phyloP scores from a whole-genome alignment of 2,888 invertebrate species.

The Dicyrtomina minuta region DNA sequence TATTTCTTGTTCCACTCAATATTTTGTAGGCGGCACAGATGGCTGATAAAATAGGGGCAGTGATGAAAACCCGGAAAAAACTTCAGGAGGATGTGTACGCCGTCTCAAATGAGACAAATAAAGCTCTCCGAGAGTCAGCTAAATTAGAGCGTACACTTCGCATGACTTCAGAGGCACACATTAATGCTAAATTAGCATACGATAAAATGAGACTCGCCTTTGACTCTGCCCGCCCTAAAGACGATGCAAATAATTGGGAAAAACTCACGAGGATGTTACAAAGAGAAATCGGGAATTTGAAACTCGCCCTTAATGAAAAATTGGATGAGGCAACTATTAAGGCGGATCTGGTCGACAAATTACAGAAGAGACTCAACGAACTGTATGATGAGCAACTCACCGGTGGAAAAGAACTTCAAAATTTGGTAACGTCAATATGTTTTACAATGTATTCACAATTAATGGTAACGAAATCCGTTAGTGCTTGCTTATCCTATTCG shows the following conservation, averaged over 20 bases:
- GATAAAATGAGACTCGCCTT: constrained; percentile 50
- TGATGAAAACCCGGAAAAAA: constrained; percentile 39
- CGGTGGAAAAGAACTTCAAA: constrained; percentile 48
- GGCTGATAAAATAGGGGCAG: constrained; percentile 38
- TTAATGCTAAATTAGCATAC: constrained; percentile 46
- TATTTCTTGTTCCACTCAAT: not conserved
- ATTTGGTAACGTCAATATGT: constrained; percentile 35
- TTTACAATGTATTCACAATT: no score
- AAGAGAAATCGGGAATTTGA: constrained; percentile 46
- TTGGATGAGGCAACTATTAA: constrained; percentile 44
- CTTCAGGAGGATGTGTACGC: constrained; percentile 44
- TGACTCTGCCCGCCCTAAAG: constrained; percentile 43
- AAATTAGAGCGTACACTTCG: constrained; percentile 42
- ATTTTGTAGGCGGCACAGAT: constrained; percentile 11
- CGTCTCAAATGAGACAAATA: constrained; percentile 43
- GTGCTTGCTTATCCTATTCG: no score
- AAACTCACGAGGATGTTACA: constrained; percentile 44
- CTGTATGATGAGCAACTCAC: constrained; percentile 48
- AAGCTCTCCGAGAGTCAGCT: constrained; percentile 40
- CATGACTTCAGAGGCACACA: constrained; percentile 41
- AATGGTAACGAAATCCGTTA: not conserved
- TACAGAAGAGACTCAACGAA: constrained; percentile 44
- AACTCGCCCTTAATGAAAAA: constrained; percentile 41
- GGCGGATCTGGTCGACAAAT: constrained; percentile 39
- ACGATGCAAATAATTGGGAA: constrained; percentile 49